Percentiles rank a stretch among this genome's conserved stretches.
phyloP scores from a whole-genome alignment of 2,113 vertebrate genomes.

The Toxotes chatareus region DNA sequence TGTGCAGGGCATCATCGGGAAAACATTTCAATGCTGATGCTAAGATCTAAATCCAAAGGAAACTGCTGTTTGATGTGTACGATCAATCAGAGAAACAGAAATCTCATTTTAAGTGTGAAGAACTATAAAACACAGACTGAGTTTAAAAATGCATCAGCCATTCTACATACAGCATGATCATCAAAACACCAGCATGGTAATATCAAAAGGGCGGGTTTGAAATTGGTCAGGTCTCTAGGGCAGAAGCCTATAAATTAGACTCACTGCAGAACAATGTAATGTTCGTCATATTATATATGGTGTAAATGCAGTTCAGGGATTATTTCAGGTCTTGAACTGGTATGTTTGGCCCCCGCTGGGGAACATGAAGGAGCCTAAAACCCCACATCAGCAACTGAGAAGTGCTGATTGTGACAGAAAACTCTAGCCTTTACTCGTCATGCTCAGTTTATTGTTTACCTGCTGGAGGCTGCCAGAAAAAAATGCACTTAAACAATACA shows the following conservation, averaged over 20 bases:
- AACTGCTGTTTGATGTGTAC: background rate
- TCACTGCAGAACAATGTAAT: slow-evolving; percentile 16
- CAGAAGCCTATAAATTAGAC: background rate
- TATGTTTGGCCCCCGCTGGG: slow-evolving; percentile 16
- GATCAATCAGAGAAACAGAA: background rate
- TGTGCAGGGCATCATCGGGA: background rate
- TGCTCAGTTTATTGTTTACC: slow-evolving; percentile 72
- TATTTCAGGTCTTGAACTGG: slow-evolving; percentile 45
- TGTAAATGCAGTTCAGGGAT: slow-evolving; percentile 36
- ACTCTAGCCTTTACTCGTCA: slow-evolving; percentile 20
- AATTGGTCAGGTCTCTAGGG: slow-evolving; percentile 1
- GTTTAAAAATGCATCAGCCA: background rate
- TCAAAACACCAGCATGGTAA: slow-evolving; percentile 9
- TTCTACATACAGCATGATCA: background rate
- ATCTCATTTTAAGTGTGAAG: background rate
- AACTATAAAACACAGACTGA: background rate
- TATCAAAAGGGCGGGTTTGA: background rate
- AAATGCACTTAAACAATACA: slow-evolving; percentile 33
- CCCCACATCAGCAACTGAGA: slow-evolving; percentile 67
- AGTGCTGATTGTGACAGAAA: slow-evolving; percentile 71
- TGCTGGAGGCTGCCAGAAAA: slow-evolving; percentile 46
- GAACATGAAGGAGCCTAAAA: slow-evolving; percentile 38
- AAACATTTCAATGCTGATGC: background rate
- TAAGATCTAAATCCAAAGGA: background rate
- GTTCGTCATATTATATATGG: background rate